phyloP scores from a whole-genome alignment of 2,797 vertebrate genomes.

The Lophius americanus region DNA sequence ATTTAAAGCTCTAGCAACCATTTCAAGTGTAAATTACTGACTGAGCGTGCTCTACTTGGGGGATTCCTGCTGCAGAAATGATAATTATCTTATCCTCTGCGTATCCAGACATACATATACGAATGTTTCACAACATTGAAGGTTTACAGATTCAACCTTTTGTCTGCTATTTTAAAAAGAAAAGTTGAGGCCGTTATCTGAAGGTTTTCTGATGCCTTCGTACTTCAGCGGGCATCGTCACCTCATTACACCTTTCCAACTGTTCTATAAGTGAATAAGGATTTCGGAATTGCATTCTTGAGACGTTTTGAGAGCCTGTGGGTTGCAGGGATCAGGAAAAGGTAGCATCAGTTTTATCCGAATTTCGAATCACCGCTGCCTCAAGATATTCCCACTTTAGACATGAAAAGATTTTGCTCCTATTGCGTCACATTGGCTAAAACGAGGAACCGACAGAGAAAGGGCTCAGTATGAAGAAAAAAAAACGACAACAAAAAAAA shows the following conservation, averaged over 20 bases:
- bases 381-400: slow-evolving; percentile 37
- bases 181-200: slow-evolving; percentile 25
- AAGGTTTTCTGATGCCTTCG: slow-evolving; percentile 2
- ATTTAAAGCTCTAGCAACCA: slow-evolving; percentile 56
- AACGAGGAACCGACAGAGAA: slow-evolving; percentile 41
- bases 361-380: slow-evolving; percentile 45
- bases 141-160: background rate
- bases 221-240: slow-evolving; percentile 17
- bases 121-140: no score
- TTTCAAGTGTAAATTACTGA: slow-evolving; percentile 47
- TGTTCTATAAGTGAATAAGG: slow-evolving; percentile 38
- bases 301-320: slow-evolving; percentile 32
- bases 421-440: slow-evolving; percentile 42
- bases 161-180: background rate
- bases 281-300: slow-evolving; percentile 13
- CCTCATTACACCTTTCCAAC: slow-evolving; percentile 3
- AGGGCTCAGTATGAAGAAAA: slow-evolving; percentile 23
- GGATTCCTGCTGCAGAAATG: slow-evolving; percentile 18
- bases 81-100: slow-evolving; percentile 30
- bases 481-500: slow-evolving; percentile 10
- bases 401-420: slow-evolving; percentile 57
- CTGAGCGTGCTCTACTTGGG: slow-evolving; percentile 1
- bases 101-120: background rate
- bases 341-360: slow-evolving; percentile 45
- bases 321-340: slow-evolving; percentile 20